Evolutionary conservation across 2,888 invertebrate species (phyloP).

Genomic region (Apamea sordens): DNA sequence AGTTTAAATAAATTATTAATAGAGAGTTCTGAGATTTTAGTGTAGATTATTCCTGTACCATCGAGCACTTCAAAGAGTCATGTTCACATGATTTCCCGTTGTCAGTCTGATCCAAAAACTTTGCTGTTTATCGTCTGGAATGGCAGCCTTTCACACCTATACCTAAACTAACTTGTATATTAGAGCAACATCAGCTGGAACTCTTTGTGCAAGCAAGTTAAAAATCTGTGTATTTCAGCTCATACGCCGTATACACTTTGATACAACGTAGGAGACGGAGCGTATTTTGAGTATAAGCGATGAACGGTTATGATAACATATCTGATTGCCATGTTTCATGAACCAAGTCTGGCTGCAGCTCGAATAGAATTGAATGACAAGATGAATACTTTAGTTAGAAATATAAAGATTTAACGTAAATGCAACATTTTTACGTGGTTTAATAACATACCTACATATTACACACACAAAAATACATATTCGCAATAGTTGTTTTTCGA

Average conservation of each 20-base stretch:
- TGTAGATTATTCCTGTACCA: neutral
- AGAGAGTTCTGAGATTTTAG: neutral
- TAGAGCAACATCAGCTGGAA: neutral
- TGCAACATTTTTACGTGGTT: neutral
- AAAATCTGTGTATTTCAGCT: constrained; percentile 22
- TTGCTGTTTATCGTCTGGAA: neutral
- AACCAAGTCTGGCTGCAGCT: constrained; percentile 30
- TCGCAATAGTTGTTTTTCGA: neutral
- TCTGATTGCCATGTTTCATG: constrained; percentile 49
- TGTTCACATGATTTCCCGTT: neutral
- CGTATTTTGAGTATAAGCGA: constrained; percentile 25
- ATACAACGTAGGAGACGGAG: constrained; percentile 22
- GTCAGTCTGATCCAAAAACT: neutral
- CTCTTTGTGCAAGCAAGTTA: neutral
- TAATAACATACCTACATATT: neutral
- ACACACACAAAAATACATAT: neutral
- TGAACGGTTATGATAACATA: constrained; percentile 54
- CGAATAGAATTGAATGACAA: constrained; percentile 42
- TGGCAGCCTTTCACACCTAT: neutral
- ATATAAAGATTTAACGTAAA: constrained; percentile 16
- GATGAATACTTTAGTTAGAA: constrained; percentile 21
- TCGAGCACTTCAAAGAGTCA: neutral
- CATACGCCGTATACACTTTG: constrained; percentile 8
- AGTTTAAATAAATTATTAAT: constrained; percentile 2
- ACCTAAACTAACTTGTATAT: neutral